Base-by-base conservation (phyloP, 2,888 invertebrate species). In the Chrysopilus asiliformis region DNA sequence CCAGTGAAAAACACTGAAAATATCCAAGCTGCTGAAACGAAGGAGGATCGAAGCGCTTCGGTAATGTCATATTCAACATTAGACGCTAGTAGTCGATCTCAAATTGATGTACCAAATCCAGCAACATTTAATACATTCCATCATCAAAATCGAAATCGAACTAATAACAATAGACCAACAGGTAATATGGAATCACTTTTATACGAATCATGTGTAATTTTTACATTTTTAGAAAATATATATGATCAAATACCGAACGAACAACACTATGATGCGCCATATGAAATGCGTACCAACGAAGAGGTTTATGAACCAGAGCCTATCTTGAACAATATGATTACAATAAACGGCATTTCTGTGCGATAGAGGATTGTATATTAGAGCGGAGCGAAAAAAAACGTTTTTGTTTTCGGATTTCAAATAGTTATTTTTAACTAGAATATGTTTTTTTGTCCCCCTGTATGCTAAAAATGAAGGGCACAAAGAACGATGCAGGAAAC, bases 1-100 rank as follows among this genome's bases (percentile, higher is more conserved):
- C 85, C 86, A 1, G 83, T 87, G 1, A 87, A 86, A 57, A 86
- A 86, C 55, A 85, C 86, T 0, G 86, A 86, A 56, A 87, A 87
- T 57, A 75, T 87, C 27, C 83, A 85, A 64, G 83, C 82, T 2
- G 86, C 85, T 1, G 83, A 86, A 51, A 67, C 82, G 12, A 86
- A 86, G 53, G 86, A 86, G 56, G 85, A 86, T 53, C 77, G 83
- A 51, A 85, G 77, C 54, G 85, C 86, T 0, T 84, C 86, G 0
- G 86, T 86, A 0, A 86, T 86, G 84, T 86, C 85, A 34, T 87
- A 86, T 55, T 81, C 86, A 15, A 83, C 82, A 2, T 62, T 86
- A 1, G 84, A 81, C 56, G 84, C 83, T 46, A 69, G 56, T 40
- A 57, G 57, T 40, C 52, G 59, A 2, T 47, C 55, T 46, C 50